Conservation (phyloP, 2,113 vertebrate species). For the Onychorhynchus coronatus region DNA sequence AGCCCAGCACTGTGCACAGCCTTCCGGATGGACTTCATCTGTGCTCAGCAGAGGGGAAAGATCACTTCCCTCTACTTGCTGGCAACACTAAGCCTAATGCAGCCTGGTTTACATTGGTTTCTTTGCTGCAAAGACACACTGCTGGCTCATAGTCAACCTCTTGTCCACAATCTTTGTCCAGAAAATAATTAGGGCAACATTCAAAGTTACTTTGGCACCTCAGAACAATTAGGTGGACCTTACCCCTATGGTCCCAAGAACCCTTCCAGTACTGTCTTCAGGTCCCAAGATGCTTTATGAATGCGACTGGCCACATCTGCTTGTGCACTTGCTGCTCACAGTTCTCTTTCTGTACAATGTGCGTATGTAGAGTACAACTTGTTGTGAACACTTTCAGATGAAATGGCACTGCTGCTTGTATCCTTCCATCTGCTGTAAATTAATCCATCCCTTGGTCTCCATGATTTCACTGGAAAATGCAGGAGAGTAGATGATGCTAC, state of each 20-base stretch:
- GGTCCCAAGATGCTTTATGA: background rate
- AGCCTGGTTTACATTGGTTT: accelerated
- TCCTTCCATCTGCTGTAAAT: background rate
- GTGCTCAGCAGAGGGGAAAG: background rate
- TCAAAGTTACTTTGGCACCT: background rate
- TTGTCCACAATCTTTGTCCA: background rate
- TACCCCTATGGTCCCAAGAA: background rate
- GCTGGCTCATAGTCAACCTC: background rate
- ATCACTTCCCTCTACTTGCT: background rate
- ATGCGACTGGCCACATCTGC: background rate
- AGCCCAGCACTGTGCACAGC: background rate
- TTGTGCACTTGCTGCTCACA: accelerated
- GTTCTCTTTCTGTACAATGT: background rate
- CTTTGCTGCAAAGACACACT: background rate
- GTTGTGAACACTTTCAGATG: background rate
- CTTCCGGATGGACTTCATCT: background rate
- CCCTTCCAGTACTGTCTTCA: background rate
- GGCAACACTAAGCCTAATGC: background rate
- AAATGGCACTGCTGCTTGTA: background rate
- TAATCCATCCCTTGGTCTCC: background rate
- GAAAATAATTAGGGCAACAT: background rate
- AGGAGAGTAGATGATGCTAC: background rate
- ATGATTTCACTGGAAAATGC: background rate
- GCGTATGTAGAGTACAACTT: background rate
- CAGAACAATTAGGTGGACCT: background rate